Base-by-base conservation (phyloP, 2,797 vertebrate species). In the Crenuchus spilurus region DNA sequence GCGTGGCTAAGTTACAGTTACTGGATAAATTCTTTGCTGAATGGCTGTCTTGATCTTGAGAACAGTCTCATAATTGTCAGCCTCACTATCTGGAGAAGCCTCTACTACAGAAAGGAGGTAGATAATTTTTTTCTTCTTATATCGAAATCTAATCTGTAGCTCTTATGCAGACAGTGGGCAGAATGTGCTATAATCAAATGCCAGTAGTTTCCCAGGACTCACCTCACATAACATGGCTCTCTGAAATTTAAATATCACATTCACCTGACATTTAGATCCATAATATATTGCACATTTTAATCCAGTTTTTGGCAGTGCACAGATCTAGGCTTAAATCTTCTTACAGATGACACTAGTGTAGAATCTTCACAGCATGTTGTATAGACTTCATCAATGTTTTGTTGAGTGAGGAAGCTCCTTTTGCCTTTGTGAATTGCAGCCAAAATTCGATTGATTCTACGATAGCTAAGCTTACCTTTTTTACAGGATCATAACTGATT, bases 121-220 rank as follows among this genome's bases (percentile, higher is more conserved):
- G 57, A 62, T 72, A 24, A 39, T 28, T 69, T 61, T 61, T 35
- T 28, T 37, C 14, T 51, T 31, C 66, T 68, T 52, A 26, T 70
- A 48, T 30, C 28, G 33, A 51, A 61, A 72, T 72, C 57, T 39
- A 62, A 62, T 72, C 54, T 62, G 54, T 35, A 61, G 31, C 13
- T 61, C 20, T 26, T 62, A 2, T 33, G 22, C 9, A 48, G 42
- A 16, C 14, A 28, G 30, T 39, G 16, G 48, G 22, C 9, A 14
- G 30, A 18, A 18, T 6, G 30, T 68, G 55, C 13, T 52, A 10
- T 37, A 31, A 61, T 68, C 20, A 52, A 75, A 69, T 75, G 14
- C 24, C 46, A 51, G 64, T 41, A 16, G 57, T 42, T 75, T 75
- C 73, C 44, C 65, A 69, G 44, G 65, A 49, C 7, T 22, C 26